phyloP scores from a whole-genome alignment of 2,113 vertebrate species.

The Podiceps cristatus region DNA sequence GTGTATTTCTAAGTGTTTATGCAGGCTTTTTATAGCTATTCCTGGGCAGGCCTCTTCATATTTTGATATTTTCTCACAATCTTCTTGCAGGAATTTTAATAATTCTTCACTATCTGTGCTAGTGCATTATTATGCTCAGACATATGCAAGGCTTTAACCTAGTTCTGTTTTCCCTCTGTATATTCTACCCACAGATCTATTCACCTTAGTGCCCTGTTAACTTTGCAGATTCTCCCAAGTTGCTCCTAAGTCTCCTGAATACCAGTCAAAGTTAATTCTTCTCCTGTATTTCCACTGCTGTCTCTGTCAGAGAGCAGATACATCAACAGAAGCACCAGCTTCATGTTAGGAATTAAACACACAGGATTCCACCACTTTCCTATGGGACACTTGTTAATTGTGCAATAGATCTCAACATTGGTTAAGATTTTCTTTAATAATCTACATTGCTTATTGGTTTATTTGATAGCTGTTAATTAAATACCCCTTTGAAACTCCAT shows the following conservation, averaged over 20 bases:
- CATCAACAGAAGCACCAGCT: neutral
- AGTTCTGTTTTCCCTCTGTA: neutral
- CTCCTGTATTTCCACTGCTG: fast-evolving
- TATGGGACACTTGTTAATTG: neutral
- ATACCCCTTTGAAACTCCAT: neutral
- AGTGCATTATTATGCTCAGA: neutral
- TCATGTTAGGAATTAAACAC: neutral
- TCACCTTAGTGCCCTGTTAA: neutral
- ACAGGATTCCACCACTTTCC: neutral
- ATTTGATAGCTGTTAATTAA: neutral
- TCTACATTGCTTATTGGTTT: neutral
- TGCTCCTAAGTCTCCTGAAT: neutral
- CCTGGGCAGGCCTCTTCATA: neutral
- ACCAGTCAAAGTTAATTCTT: neutral
- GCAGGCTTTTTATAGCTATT: neutral
- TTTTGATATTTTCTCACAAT: neutral
- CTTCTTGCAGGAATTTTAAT: neutral
- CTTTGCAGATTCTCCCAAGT: neutral
- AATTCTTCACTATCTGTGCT: neutral
- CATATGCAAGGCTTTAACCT: neutral
- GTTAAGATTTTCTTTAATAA: neutral
- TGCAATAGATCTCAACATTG: neutral
- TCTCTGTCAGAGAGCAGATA: neutral
- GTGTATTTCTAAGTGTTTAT: neutral
- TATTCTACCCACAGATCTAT: neutral